Conservation (phyloP, 2,888 invertebrate species). For the Thumatha senex region DNA sequence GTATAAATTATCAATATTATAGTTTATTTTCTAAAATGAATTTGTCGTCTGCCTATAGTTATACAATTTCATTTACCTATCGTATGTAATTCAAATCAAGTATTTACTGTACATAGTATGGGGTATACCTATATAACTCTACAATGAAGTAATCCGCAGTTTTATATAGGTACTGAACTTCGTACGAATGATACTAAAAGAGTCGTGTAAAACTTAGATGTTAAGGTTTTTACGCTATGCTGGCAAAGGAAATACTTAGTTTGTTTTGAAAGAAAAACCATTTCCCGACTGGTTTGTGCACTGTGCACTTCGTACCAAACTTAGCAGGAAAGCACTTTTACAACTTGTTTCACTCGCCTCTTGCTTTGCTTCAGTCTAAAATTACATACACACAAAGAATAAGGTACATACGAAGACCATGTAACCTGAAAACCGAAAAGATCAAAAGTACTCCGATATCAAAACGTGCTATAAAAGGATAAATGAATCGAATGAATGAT, state of each 20-base stretch:
- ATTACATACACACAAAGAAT: too few species aligned
- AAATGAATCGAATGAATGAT: too few species aligned
- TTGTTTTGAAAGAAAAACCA: slow-evolving; percentile 7
- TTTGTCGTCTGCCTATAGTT: too few species aligned
- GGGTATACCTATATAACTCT: not conserved
- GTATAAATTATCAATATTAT: too few species aligned
- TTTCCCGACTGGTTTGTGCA: slow-evolving; percentile 6
- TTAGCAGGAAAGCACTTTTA: slow-evolving; percentile 1
- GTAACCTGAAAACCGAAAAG: too few species aligned
- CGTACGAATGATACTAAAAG: not conserved
- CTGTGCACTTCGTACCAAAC: not conserved
- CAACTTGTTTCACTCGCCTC: not conserved
- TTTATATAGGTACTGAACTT: not conserved
- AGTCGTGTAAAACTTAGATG: slow-evolving; percentile 1
- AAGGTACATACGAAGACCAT: too few species aligned
- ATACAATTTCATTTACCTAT: too few species aligned
- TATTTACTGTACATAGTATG: not conserved
- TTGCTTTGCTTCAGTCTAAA: not conserved
- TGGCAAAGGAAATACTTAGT: not conserved
- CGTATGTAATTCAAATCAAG: too few species aligned
- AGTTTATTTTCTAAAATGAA: too few species aligned
- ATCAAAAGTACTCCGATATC: too few species aligned
- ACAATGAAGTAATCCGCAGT: not conserved
- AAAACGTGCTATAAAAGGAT: too few species aligned
- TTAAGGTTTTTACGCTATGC: slow-evolving; percentile 8